Evolutionary conservation across 2,113 vertebrate species (phyloP).

Genomic region (Nicator chloris): DNA sequence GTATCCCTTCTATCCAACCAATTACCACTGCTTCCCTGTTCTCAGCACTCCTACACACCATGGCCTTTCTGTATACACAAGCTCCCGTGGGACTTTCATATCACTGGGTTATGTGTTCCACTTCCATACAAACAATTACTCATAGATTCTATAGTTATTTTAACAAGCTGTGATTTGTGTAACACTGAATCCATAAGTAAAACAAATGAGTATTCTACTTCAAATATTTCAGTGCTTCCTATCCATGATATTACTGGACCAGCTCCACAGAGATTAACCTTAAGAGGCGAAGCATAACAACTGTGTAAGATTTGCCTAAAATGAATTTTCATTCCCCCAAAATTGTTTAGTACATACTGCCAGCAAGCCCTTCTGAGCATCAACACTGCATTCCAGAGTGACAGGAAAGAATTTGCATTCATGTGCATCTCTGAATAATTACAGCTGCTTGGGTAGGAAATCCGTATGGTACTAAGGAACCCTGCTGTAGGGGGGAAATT

Average conservation of each 20-base stretch:
- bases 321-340: constrained; percentile 23
- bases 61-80: not conserved
- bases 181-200: not conserved
- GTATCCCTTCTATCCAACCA: not conserved
- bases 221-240: constrained; percentile 42
- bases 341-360: constrained; percentile 37
- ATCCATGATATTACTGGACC: not conserved
- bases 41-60: not conserved
- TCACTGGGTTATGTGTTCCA: not conserved
- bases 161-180: constrained; percentile 23
- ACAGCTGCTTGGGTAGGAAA: constrained; percentile 43
- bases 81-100: not conserved
- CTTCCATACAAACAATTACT: constrained; percentile 40
- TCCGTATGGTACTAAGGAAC: not conserved
- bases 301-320: constrained; percentile 17
- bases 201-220: constrained; percentile 15
- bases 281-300: constrained; percentile 9
- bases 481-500: not conserved
- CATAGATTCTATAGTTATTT: constrained; percentile 47
- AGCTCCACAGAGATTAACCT: constrained; percentile 31
- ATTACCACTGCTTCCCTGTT: not conserved
- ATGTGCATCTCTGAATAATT: constrained; percentile 57
- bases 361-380: constrained; percentile 29
- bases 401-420: constrained; percentile 48
- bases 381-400: constrained; percentile 36